These are phyloP conservation scores for Cyphomyrus plagiostoma DNA, from an alignment of 2,113 vertebrate genomes.

Conservation along the genomic window DNA sequence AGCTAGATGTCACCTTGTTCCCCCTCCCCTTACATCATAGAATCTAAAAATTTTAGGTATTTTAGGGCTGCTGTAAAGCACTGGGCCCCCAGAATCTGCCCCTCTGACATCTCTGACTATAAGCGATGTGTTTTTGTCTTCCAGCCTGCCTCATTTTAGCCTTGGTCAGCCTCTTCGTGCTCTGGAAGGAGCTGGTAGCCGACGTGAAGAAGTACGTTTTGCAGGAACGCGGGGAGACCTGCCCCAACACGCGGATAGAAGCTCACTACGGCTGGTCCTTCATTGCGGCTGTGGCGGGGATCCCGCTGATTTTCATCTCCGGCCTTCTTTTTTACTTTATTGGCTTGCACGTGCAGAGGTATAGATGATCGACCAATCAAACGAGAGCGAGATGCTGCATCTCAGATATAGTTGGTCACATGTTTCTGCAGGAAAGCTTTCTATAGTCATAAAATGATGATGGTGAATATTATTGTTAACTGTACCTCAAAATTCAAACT, in stretches of 20 bases:
- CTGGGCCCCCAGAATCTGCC: neutral
- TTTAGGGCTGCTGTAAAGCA: neutral
- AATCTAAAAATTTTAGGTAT: neutral
- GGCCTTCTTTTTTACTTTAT: conserved; percentile 74
- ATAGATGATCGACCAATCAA: conserved; percentile 39
- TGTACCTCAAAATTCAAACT: neutral
- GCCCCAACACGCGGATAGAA: conserved; percentile 45
- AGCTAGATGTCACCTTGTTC: neutral
- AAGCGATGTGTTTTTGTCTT: conserved; percentile 5
- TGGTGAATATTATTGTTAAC: neutral
- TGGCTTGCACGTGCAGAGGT: conserved; percentile 50
- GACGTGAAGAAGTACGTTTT: conserved; percentile 75
- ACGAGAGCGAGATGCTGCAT: neutral
- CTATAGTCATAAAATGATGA: neutral
- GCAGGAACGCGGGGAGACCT: conserved; percentile 63
- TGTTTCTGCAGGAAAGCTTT: neutral
- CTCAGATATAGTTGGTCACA: neutral
- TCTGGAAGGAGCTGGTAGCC: conserved; percentile 77
- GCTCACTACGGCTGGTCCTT: conserved; percentile 78
- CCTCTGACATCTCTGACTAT: neutral
- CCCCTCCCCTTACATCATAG: neutral
- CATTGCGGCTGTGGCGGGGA: conserved; percentile 65
- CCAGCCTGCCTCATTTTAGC: conserved; percentile 68
- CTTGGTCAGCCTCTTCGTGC: conserved; percentile 68
- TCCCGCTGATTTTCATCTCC: conserved; percentile 65